Base-by-base conservation (phyloP, 2,113 vertebrate genomes). In the Anas platyrhynchos region DNA sequence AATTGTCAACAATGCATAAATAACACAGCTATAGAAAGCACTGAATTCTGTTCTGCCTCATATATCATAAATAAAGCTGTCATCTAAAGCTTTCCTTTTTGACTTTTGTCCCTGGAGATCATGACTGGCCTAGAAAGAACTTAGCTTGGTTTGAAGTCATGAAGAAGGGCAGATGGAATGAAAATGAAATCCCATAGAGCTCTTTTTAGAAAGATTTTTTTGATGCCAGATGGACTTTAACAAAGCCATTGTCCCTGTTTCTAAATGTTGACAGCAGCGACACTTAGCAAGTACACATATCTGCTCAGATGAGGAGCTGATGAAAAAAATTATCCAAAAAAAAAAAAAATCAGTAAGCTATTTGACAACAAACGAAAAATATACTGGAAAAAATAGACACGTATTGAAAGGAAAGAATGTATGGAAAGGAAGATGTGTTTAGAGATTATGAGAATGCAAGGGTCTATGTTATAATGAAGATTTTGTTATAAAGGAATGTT, bases 51-150 rank as follows among this genome's bases (percentile, higher is more conserved):
- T 77, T 94, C 79, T 93, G 61, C 25, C 65, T 96, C 83, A 88
- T 90, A 29, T 59, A 73, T 77, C 83, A 81, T 63, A 8, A 7
- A 80, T 91, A 93, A 80, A 69, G 46, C 46, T 94, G 85, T 58
- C 90, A 94, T 44, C 55, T 38, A 71, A 88, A 66, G 55, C 27
- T 94, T 93, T 71, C 25, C 55, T 81, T 94, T 82, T 75, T 74
- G 20, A 67, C 36, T 83, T 88, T 86, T 46, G 55, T 80, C 85
- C 63, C 86, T 56, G 52, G 56, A 81, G 92, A 94, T 78, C 56
- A 67, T 75, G 86, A 92, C 50, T 86, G 90, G 73, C 59, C 82
- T 88, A 80, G 63, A 80, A 91, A 26, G 78, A 97, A 91, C 71
- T 80, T 27, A 43, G 14, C 25, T 8, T 94, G 44, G 29, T 65